Conservation (phyloP, 1,140 invertebrate species). For the Episyrphus balteatus region DNA sequence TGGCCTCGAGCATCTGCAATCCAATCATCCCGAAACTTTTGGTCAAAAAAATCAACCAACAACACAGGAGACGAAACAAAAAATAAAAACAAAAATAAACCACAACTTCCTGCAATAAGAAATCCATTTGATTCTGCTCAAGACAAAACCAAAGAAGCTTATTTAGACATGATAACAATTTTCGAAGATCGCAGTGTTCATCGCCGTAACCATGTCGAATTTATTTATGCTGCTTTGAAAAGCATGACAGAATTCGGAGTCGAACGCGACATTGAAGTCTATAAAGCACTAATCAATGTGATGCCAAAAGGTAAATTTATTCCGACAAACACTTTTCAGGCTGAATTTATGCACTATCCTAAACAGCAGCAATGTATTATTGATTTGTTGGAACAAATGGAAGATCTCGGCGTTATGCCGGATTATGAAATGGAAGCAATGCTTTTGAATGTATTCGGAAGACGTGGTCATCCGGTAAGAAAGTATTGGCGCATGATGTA, state of each 20-base stretch:
- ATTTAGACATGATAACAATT: conserved; percentile 60
- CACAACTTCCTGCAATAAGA: conserved; percentile 8
- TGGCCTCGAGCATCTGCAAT: too few relatives aligned
- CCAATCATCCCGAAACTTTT: too few relatives aligned
- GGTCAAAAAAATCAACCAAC: too few relatives aligned
- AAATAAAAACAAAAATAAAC: too few relatives aligned
- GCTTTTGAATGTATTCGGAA: conserved; percentile 74
- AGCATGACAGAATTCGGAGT: conserved; percentile 86
- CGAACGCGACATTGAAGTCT: conserved; percentile 79
- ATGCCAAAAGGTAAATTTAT: conserved; percentile 88
- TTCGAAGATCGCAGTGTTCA: conserved; percentile 51
- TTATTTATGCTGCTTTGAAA: conserved; percentile 79
- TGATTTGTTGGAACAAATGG: conserved; percentile 50
- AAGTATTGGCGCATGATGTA: conserved; percentile 91
- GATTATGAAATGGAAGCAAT: conserved; percentile 78
- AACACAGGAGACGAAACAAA: too few relatives aligned
- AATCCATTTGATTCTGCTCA: conserved; percentile 25
- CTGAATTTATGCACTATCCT: conserved; percentile 84
- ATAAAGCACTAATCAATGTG: conserved; percentile 81
- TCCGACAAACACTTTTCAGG: conserved; percentile 67
- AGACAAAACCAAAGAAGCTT: conserved; percentile 61
- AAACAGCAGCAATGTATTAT: conserved; percentile 89
- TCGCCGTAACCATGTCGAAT: conserved; percentile 77
- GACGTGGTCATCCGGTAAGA: conserved; percentile 59
- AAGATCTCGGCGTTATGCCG: conserved; percentile 63